Evolutionary conservation across 53 echinoderm and acorn worm species (phyloP).

Genomic region (Actinopyga echinites): DNA sequence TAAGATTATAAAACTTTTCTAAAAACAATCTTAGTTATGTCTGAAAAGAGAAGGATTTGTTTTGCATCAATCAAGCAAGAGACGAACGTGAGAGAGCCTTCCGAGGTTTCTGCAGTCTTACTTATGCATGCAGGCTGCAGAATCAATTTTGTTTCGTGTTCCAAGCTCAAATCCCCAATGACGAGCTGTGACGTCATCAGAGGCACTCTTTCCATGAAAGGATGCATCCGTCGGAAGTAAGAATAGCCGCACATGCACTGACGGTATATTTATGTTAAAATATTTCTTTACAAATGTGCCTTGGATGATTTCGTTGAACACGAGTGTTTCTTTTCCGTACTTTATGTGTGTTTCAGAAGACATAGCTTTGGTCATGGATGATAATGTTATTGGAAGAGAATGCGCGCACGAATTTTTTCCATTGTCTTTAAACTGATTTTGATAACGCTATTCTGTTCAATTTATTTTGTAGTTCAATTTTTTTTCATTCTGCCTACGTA

Average conservation of each 20-base stretch:
- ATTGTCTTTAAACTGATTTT: no score
- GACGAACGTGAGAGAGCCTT: not conserved
- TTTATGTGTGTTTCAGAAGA: no score
- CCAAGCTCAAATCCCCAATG: conserved; percentile 21
- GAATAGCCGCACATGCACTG: not conserved
- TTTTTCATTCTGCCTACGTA: no score
- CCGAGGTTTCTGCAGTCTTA: not conserved
- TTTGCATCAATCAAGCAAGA: not conserved
- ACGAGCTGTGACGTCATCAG: conserved; percentile 2
- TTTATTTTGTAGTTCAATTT: no score
- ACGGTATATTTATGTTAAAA: not conserved
- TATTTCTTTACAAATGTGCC: not conserved
- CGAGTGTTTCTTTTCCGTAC: no score
- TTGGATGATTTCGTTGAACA: no score
- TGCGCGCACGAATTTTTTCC: no score
- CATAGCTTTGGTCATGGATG: no score
- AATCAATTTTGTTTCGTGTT: conserved; percentile 29
- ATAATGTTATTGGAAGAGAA: no score
- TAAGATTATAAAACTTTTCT: not conserved
- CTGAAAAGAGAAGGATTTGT: conserved; percentile 2
- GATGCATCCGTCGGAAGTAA: not conserved
- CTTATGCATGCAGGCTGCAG: conserved; percentile 30
- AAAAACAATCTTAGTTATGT: conserved; percentile 7
- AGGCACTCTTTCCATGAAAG: conserved; percentile 26
- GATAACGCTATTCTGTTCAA: no score